Conservation (phyloP, 2,113 vertebrate species). For the Pyrgilauda ruficollis region DNA sequence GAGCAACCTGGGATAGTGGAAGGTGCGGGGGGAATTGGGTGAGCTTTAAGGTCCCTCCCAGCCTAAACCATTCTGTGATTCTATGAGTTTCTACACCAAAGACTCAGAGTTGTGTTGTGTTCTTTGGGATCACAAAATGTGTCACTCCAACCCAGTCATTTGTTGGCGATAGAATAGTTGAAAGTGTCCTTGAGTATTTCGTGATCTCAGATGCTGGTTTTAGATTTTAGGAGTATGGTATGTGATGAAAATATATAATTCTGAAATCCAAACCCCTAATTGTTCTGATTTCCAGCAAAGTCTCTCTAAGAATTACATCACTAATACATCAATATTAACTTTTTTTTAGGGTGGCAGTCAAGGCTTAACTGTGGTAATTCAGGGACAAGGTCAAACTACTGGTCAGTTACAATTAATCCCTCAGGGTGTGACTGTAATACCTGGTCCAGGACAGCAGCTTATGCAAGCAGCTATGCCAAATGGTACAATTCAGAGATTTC, state of each 20-base stretch:
- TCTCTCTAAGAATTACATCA: background rate
- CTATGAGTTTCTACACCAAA: background rate
- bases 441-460: constrained; percentile 93
- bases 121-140: background rate
- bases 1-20: background rate
- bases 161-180: background rate
- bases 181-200: background rate
- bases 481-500: constrained; percentile 95
- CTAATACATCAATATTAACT: background rate
- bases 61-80: background rate
- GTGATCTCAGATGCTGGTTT: background rate
- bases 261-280: background rate
- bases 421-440: constrained; percentile 92
- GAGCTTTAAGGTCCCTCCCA: background rate
- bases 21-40: background rate
- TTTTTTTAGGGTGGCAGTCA: constrained; percentile 87
- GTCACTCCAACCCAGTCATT: background rate
- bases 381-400: constrained; percentile 97
- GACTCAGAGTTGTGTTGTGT: background rate
- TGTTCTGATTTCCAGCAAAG: background rate
- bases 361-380: constrained; percentile 96
- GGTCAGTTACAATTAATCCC: constrained; percentile 97
- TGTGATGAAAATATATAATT: background rate
- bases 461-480: constrained; percentile 99
- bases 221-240: background rate